Percentiles rank a stretch among this genome's conserved stretches.
Evolutionary conservation across 1,140 invertebrate species (phyloP).

Genomic region (Heliconius hermathena): DNA sequence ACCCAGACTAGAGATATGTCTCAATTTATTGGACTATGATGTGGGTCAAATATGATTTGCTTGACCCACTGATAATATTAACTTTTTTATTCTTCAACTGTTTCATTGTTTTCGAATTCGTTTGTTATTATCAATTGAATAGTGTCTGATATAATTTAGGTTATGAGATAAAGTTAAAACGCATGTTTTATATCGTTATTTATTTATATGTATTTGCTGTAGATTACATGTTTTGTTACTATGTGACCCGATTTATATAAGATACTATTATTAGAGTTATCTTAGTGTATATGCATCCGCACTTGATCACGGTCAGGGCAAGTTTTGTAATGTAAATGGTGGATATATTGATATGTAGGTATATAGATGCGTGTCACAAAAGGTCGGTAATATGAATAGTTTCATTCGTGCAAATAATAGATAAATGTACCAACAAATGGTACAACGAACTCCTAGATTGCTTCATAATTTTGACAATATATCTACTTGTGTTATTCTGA

Average conservation of each 20-base stretch:
- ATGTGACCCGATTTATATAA: constrained; percentile 31
- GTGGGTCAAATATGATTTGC: constrained; percentile 54
- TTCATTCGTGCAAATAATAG: neutral
- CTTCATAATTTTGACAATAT: neutral
- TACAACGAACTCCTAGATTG: neutral
- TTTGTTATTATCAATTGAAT: constrained; percentile 61
- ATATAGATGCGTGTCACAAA: neutral
- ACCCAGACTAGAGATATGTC: constrained; percentile 31
- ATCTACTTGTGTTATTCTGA: neutral
- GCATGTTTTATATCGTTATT: constrained; percentile 41
- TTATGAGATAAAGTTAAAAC: constrained; percentile 56
- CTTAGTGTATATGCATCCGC: constrained; percentile 1
- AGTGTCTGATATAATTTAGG: constrained; percentile 61
- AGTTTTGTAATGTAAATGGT: neutral
- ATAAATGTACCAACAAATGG: neutral
- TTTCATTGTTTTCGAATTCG: constrained; percentile 70
- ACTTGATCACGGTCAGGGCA: constrained; percentile 2
- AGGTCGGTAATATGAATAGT: neutral
- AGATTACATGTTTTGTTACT: constrained; percentile 18
- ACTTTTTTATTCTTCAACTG: constrained; percentile 54
- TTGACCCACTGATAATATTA: constrained; percentile 63
- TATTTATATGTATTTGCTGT: neutral
- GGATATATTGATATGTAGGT: neutral
- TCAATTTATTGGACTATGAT: constrained; percentile 47
- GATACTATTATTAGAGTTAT: constrained; percentile 26